Conservation (phyloP, 2,888 invertebrate genomes). For the Dryobotodes eremita region DNA sequence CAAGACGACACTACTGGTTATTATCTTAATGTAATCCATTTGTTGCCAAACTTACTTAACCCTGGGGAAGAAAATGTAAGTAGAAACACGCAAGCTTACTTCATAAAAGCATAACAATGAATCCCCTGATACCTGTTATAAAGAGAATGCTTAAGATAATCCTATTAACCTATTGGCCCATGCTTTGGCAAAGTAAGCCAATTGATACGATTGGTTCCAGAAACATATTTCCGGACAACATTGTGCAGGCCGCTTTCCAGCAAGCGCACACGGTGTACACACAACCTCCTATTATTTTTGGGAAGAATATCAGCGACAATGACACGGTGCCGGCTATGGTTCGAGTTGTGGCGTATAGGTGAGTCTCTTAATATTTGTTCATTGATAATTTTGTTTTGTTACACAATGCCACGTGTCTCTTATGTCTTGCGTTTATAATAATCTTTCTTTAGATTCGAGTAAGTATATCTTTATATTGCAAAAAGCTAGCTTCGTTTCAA, state of each 20-base stretch:
- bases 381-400: background rate
- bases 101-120: background rate
- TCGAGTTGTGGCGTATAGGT: slow-evolving; percentile 86
- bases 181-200: background rate
- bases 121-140: background rate
- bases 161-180: slow-evolving; percentile 6
- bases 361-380: slow-evolving; percentile 33
- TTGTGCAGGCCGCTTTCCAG: slow-evolving; percentile 97
- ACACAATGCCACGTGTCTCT: too few relatives aligned
- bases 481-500: background rate
- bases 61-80: background rate
- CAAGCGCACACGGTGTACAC: slow-evolving; percentile 95
- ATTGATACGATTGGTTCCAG: slow-evolving; percentile 84
- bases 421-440: too few relatives aligned
- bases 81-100: background rate
- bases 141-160: background rate
- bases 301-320: slow-evolving; percentile 90
- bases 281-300: slow-evolving; percentile 88
- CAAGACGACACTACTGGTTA: accelerated
- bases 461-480: too few relatives aligned
- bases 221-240: slow-evolving; percentile 97
- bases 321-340: slow-evolving; percentile 82
- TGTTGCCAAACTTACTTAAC: too few relatives aligned
- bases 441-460: background rate
- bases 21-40: background rate